Evolutionary conservation across 2,113 vertebrate genomes (phyloP).

Genomic region (Poeciliopsis turrubarensis): DNA sequence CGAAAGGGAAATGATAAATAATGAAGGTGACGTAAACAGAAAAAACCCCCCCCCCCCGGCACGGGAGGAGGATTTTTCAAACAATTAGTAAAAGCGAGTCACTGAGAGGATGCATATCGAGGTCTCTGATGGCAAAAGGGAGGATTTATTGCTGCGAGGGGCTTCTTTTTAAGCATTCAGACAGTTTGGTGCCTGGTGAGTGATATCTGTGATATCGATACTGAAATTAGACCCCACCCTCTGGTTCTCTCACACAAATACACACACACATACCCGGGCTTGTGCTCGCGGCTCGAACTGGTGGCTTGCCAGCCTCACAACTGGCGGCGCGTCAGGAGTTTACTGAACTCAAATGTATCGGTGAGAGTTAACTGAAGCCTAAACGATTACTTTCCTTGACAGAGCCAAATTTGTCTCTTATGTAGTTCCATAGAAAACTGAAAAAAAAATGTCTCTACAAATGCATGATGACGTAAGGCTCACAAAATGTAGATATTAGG

Average conservation of each 20-base stretch:
- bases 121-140: slow-evolving; percentile 69
- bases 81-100: slow-evolving; percentile 78
- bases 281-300: slow-evolving; percentile 16
- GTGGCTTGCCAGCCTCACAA: not conserved
- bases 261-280: not conserved
- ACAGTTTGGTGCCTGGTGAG: slow-evolving; percentile 84
- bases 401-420: too few relatives aligned
- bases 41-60: slow-evolving; percentile 36
- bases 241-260: not conserved
- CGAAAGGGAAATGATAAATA: not conserved
- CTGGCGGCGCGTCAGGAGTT: slow-evolving; percentile 3
- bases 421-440: too few relatives aligned
- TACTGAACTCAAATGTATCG: not conserved
- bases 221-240: slow-evolving; percentile 70
- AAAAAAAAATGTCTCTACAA: too few relatives aligned
- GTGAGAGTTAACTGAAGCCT: too few relatives aligned
- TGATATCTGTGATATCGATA: slow-evolving; percentile 78
- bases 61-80: slow-evolving; percentile 74
- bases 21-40: slow-evolving; percentile 36
- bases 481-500: too few relatives aligned
- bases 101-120: slow-evolving; percentile 80
- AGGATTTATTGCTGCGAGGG: slow-evolving; percentile 82
- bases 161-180: slow-evolving; percentile 83
- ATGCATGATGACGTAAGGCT: too few relatives aligned
- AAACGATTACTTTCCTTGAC: not conserved